Evolutionary conservation across 2,113 vertebrate species (phyloP).

Genomic region (Daboia siamensis): DNA sequence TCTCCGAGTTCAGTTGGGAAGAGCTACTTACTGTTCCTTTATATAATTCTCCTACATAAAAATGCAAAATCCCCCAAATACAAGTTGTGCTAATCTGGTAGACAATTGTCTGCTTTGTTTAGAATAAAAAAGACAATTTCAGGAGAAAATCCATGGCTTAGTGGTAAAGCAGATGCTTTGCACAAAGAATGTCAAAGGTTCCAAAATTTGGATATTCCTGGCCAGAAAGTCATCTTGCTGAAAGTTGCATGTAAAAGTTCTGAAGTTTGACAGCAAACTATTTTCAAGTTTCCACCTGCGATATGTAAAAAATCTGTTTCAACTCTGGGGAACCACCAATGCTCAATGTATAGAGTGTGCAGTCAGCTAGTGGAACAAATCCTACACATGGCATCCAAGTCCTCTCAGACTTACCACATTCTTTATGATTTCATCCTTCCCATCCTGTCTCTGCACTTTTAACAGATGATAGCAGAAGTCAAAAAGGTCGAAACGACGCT

Average conservation of each 20-base stretch:
- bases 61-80: not conserved
- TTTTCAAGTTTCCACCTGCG: not conserved
- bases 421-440: conserved; percentile 98
- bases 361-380: not conserved
- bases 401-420: conserved; percentile 81
- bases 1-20: not conserved
- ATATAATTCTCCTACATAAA: not conserved
- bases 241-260: not conserved
- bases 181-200: not conserved
- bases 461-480: conserved; percentile 98
- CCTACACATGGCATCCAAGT: not conserved
- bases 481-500: conserved; percentile 96
- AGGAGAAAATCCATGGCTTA: not conserved
- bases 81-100: not conserved
- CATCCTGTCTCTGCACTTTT: conserved; percentile 96
- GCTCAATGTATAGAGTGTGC: not conserved
- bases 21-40: not conserved
- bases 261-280: not conserved
- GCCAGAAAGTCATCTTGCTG: not conserved
- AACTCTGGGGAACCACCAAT: not conserved
- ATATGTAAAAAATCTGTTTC: not conserved
- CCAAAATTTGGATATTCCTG: not conserved
- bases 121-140: not conserved
- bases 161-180: not conserved
- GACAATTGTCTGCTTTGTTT: not conserved